Percentiles rank a stretch among this genome's conserved stretches.
Evolutionary conservation across 2,888 invertebrate genomes (phyloP).

Genomic region (Parelbella ahira): DNA sequence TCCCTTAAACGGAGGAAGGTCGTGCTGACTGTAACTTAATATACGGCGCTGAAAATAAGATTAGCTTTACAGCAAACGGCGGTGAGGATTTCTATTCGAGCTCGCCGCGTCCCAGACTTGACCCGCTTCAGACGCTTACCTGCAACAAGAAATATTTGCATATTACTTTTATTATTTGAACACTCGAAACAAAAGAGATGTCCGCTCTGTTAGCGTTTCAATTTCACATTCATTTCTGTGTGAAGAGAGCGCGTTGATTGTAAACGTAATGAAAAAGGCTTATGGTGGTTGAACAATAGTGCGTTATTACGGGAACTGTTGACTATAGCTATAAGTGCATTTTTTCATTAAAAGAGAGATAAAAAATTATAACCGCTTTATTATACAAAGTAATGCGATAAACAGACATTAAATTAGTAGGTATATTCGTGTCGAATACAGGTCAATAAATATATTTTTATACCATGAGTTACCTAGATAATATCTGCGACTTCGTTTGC

Average conservation of each 20-base stretch:
- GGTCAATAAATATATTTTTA: no score
- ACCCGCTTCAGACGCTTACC: constrained; percentile 33
- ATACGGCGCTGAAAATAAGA: constrained; percentile 34
- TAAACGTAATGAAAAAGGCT: background rate
- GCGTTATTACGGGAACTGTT: no score
- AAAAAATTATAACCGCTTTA: no score
- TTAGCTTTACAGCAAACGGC: constrained; percentile 13
- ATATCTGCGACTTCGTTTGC: no score
- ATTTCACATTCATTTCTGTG: background rate
- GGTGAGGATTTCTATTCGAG: constrained; percentile 9
- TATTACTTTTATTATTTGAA: constrained; percentile 16
- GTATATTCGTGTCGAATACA: no score
- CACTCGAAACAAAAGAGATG: constrained; percentile 15
- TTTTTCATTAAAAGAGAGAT: no score
- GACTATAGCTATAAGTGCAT: no score
- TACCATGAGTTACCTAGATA: no score
- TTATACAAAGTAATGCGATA: no score
- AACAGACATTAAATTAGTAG: no score
- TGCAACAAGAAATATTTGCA: constrained; percentile 35
- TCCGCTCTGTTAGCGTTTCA: background rate
- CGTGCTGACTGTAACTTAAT: no score
- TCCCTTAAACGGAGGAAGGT: no score
- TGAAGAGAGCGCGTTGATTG: background rate
- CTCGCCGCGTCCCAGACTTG: constrained; percentile 1
- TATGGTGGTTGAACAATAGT: background rate